Base-by-base conservation (phyloP, 2,113 vertebrate species). In the Lampris megalopsis region DNA sequence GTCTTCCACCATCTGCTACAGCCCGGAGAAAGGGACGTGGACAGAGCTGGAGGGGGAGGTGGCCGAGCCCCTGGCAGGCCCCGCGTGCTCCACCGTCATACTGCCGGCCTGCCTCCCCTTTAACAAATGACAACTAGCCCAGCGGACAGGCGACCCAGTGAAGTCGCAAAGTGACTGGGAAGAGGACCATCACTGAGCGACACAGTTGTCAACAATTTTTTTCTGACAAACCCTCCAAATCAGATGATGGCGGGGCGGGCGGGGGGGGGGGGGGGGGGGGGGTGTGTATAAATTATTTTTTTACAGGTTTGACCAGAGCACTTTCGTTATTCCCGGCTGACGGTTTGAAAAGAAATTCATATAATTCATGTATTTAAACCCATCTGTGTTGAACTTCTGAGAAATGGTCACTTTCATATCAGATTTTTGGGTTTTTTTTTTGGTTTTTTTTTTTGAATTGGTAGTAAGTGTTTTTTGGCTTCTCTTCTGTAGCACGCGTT, bases 1-100 rank as follows among this genome's bases (percentile, higher is more conserved):
- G 92, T 99, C 98, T 54, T 99, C 98, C 8, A 99, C 98, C 71
- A 99, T 99, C 93, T 99, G 97, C 93, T 99, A 99, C 68, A 98
- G 97, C 90, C 97, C 98, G 69, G 98, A 99, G 89, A 99, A 99
- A 85, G 97, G 95, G 78, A 96, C 94, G 66, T 99, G 98, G 98
- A 99, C 96, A 81, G 98, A 99, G 92, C 92, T 99, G 43, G 98
- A 99, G 90, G 98, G 98, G 56, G 98, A 99, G 7, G 98, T 99
- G 80, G 98, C 98, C 0, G 98, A 99, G 91, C 98, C 98, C 2
- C 92, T 99, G 48, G 98, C 98, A 0, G 98, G 98, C 58, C 98
- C 98, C 0, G 95, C 98, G 42, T 99, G 98, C 72, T 96, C 97
- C 0, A 98, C 96, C 0, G 97, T 99, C 79, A 96, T 98, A 71